Conservation (phyloP, 2,888 invertebrate species). For the Choristoneura rosaceana region DNA sequence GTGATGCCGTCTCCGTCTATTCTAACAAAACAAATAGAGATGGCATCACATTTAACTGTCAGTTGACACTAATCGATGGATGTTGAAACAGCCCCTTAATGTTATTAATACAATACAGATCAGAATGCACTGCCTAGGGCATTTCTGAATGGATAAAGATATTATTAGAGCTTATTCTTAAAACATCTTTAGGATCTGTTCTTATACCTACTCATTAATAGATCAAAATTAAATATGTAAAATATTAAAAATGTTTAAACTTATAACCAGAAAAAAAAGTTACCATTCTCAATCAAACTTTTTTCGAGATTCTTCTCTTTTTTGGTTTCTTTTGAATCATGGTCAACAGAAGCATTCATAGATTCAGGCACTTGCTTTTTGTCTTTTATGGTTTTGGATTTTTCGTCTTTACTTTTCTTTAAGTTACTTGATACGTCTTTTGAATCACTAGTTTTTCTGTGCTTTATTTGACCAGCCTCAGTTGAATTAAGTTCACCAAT, state of each 20-base stretch:
- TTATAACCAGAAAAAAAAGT: background rate
- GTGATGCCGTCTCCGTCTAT: too few relatives aligned
- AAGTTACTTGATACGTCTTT: constrained; percentile 27
- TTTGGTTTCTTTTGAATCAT: constrained; percentile 46
- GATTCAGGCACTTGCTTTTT: constrained; percentile 55
- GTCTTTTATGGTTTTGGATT: constrained; percentile 6
- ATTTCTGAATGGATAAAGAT: too few relatives aligned
- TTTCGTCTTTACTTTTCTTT: constrained; percentile 44
- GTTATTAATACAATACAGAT: too few relatives aligned
- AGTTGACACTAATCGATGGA: too few relatives aligned
- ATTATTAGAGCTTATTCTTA: too few relatives aligned
- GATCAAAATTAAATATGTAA: background rate
- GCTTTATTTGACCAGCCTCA: background rate
- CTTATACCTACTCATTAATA: background rate
- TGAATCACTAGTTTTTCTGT: constrained; percentile 38
- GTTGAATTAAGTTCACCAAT: background rate
- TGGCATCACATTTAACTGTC: too few relatives aligned
- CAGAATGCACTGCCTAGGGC: too few relatives aligned
- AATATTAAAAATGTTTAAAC: background rate
- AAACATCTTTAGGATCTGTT: too few relatives aligned
- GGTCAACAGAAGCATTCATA: constrained; percentile 49
- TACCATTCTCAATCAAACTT: constrained; percentile 76
- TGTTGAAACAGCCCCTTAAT: too few relatives aligned
- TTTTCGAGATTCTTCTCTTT: constrained; percentile 60
- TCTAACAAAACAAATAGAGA: too few relatives aligned